Percentiles rank a stretch among this genome's conserved stretches.
Conservation (phyloP, 2,797 vertebrate genomes). For the Myotis vivesi region DNA sequence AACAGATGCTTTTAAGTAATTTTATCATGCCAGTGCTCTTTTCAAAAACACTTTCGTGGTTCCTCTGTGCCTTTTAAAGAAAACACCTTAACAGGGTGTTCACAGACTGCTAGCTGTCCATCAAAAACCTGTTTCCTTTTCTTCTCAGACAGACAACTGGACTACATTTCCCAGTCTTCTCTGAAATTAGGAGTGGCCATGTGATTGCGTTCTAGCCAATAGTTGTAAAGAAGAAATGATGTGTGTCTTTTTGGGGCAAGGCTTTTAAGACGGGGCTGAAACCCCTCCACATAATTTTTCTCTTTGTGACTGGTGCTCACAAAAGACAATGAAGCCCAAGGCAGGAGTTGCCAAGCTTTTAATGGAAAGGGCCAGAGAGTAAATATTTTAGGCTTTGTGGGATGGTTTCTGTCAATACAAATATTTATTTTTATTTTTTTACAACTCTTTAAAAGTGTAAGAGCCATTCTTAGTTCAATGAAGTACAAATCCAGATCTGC, state of each 20-base stretch:
- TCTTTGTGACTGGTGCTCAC: background rate
- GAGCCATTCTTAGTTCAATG: background rate
- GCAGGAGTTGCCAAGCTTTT: background rate
- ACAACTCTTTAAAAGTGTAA: background rate
- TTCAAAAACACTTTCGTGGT: background rate
- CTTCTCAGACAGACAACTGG: background rate
- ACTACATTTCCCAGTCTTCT: background rate
- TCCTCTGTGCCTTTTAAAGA: constrained; percentile 30
- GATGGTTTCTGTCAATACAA: background rate
- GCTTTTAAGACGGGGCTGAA: background rate
- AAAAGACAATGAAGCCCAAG: background rate
- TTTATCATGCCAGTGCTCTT: background rate
- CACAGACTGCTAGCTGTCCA: background rate
- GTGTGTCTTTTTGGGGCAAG: background rate
- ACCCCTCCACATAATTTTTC: background rate
- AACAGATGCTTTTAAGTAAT: constrained; percentile 18
- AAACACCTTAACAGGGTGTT: background rate
- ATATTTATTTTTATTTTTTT: background rate
- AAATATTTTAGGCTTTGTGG: background rate
- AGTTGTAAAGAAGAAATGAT: constrained; percentile 22
- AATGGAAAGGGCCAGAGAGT: background rate
- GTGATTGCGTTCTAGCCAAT: background rate
- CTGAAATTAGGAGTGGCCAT: background rate
- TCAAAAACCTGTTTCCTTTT: background rate
- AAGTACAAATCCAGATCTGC: background rate